Percentiles rank a stretch among this genome's conserved stretches.
Evolutionary conservation across 2,888 invertebrate species (phyloP).

Genomic region (Himalopsyche kuldschensis): DNA sequence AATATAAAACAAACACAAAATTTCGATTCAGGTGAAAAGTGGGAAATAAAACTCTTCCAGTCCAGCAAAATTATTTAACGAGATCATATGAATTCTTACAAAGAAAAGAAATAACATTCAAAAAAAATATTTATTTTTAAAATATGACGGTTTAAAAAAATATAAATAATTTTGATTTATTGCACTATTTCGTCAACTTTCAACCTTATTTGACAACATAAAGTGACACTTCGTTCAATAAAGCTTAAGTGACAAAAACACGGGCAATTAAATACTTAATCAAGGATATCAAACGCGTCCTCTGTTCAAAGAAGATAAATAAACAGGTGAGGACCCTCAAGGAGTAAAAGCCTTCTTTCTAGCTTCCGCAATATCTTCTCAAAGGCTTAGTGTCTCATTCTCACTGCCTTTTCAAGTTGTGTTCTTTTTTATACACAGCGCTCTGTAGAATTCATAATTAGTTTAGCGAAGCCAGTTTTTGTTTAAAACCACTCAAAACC

Average conservation of each 20-base stretch:
- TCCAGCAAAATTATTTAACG: no score
- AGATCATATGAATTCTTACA: no score
- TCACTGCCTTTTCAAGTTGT: neutral
- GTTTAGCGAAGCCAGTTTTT: neutral
- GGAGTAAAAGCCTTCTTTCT: neutral
- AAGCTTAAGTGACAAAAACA: neutral
- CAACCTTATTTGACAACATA: no score
- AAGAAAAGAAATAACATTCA: no score
- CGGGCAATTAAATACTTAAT: neutral
- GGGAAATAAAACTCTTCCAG: no score
- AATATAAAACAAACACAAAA: no score
- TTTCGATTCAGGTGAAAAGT: no score
- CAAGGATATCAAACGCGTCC: neutral
- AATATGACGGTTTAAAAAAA: no score
- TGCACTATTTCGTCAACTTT: no score
- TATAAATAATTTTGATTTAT: no score
- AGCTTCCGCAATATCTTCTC: neutral
- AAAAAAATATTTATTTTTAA: no score
- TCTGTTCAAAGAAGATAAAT: neutral
- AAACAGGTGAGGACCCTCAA: neutral
- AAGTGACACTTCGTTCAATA: neutral
- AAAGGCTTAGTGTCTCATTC: neutral
- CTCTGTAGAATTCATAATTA: neutral
- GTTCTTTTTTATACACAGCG: neutral
- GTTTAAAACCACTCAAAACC: neutral